A percentile compares a stretch with the other conserved stretches of the same genome.
phyloP scores from a whole-genome alignment of 2,888 invertebrate species.

The Danaus chrysippus region DNA sequence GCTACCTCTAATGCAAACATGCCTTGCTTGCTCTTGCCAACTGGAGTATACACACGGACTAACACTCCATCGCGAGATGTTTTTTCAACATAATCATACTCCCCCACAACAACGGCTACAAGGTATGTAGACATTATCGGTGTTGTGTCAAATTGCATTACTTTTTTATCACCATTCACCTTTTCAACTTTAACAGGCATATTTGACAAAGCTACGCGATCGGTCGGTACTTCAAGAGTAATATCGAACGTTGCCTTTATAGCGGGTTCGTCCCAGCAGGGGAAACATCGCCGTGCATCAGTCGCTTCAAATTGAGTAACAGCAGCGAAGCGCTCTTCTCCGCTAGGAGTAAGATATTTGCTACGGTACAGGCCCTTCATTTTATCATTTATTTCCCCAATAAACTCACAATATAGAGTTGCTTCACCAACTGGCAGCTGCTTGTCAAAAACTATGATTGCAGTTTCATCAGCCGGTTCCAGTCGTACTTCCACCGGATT shows the following conservation, averaged over 20 bases:
- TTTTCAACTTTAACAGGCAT: conserved; percentile 85
- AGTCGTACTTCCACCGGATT: conserved; percentile 60
- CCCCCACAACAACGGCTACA: conserved; percentile 95
- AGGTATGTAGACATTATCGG: conserved; percentile 98
- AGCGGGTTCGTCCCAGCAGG: conserved; percentile 99
- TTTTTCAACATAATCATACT: conserved; percentile 95
- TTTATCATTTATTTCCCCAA: conserved; percentile 93
- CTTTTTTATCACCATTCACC: conserved; percentile 66
- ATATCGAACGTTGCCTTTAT: conserved; percentile 97
- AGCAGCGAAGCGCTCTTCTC: conserved; percentile 89
- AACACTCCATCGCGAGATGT: conserved; percentile 89
- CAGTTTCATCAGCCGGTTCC: conserved; percentile 82
- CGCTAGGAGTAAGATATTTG: conserved; percentile 86
- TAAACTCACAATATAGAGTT: conserved; percentile 84
- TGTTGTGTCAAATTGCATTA: conserved; percentile 87
- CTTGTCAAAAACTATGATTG: conserved; percentile 81
- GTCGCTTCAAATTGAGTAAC: conserved; percentile 96
- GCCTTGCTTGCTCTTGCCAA: conserved; percentile 95
- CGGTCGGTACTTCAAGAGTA: conserved; percentile 87
- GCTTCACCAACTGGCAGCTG: conserved; percentile 78
- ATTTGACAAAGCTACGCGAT: conserved; percentile 93
- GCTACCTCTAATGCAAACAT: conserved; percentile 95
- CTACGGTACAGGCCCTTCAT: conserved; percentile 97
- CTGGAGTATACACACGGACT: conserved; percentile 91
- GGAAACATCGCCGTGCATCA: conserved; percentile 95